Conservation (phyloP, 2,888 invertebrate genomes). For the Cantharis rufa region DNA sequence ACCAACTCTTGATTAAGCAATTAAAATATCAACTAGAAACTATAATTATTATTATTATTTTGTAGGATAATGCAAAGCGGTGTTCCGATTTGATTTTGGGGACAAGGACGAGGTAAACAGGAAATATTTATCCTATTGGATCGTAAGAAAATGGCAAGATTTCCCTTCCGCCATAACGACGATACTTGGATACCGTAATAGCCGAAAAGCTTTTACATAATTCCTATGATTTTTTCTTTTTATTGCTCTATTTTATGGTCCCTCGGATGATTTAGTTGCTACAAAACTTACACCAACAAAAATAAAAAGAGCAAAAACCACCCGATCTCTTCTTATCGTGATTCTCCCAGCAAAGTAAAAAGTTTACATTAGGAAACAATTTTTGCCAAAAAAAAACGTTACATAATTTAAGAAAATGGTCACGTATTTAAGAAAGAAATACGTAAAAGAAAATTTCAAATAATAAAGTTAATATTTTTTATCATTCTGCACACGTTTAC, state of each 20-base stretch:
- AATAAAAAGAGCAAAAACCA: not conserved
- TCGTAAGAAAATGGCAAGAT: not conserved
- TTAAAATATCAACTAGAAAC: not conserved
- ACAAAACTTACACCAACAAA: not conserved
- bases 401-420: not conserved
- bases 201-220: not conserved
- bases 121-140: not conserved
- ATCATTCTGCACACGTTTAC: not conserved
- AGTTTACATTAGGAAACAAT: not conserved
- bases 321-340: not conserved
- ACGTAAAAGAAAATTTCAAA: not conserved
- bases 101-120: not conserved
- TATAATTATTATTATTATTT: not conserved
- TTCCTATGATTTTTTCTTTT: not conserved
- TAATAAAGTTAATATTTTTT: slow-evolving; percentile 2
- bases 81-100: not conserved
- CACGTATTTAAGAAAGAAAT: not conserved
- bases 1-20: not conserved
- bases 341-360: not conserved
- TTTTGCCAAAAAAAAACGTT: not conserved
- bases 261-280: not conserved
- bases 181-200: not conserved
- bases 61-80: not conserved
- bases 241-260: not conserved
- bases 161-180: not conserved